Base-by-base conservation (phyloP, 1,140 invertebrate species). In the Helicoverpa armigera region DNA sequence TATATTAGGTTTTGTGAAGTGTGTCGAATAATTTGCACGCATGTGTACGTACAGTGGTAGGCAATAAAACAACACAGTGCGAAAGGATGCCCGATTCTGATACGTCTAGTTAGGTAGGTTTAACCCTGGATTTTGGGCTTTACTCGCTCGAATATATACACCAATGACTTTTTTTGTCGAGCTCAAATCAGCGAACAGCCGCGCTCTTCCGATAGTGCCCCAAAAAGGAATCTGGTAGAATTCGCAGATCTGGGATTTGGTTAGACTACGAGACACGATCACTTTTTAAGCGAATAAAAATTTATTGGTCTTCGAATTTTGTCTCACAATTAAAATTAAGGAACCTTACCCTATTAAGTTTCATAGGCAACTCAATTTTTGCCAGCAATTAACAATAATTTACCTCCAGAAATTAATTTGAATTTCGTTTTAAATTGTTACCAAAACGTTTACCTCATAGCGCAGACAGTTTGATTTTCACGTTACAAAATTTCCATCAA, bases 51-150 rank as follows among this genome's bases (percentile, higher is more conserved):
- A 79, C 69, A 78, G 63, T 80, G 77, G 79, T 51, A 35, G 72
- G 53, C 35, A 79, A 79, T 82, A 80, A 79, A 82, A 82, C 78
- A 82, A 79, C 76, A 82, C 48, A 70, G 60, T 67, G 76, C 53
- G 58, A 56, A 79, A 63, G 63, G 75, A 63, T 79, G 16, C 61
- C 51, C 29, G 79, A 35, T 67, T 67, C 56, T 51, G 50, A 81
- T 75, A 65, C 61, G 79, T 81, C 61, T 74, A 72, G 79, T 81
- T 75, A 73, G 70, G 73, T 65, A 54, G 79, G 29, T 79, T 79
- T 70, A 79, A 53, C 61, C 63, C 58, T 54, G 70, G 50, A 75
- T 81, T 81, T 67, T 35, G 53, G 51, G 76, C 63, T 79, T 70
- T 79, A 69, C 14, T 7, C 70, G 31, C 51, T 54, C 29, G 53